phyloP scores from a whole-genome alignment of 1,140 invertebrate species.

The Popillia japonica region DNA sequence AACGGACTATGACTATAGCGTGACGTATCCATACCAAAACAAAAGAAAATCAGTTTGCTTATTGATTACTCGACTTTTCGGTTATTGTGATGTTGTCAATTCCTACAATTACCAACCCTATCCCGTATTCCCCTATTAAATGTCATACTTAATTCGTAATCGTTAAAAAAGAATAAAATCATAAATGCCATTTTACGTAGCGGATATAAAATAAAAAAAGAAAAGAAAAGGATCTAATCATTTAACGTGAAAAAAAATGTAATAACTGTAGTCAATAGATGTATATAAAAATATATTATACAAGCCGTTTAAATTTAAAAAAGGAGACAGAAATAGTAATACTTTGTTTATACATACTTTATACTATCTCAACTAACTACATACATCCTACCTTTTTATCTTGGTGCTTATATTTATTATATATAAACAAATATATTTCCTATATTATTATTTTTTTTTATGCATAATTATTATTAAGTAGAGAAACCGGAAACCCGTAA shows the following conservation, averaged over 20 bases:
- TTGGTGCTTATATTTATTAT: slow-evolving; percentile 51
- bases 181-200: slow-evolving; percentile 26
- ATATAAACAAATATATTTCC: slow-evolving; percentile 7
- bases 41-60: slow-evolving; percentile 34
- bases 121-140: not conserved
- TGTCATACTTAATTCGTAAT: not conserved
- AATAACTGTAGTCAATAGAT: slow-evolving; percentile 52
- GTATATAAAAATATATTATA: slow-evolving; percentile 48
- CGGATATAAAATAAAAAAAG: slow-evolving; percentile 12
- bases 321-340: not conserved
- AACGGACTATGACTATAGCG: not conserved
- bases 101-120: not conserved
- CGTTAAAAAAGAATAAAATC: not conserved
- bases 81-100: not conserved
- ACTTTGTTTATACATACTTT: not conserved
- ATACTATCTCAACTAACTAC: not conserved
- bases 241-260: not conserved
- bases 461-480: slow-evolving; percentile 29
- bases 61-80: not conserved
- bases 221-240: not conserved
- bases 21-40: slow-evolving; percentile 16
- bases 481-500: not conserved
- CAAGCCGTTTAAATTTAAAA: slow-evolving; percentile 6
- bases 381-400: slow-evolving; percentile 31
- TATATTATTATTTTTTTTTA: slow-evolving; percentile 31